Percentiles rank a stretch among this genome's conserved stretches.
Evolutionary conservation across 2,888 invertebrate genomes (phyloP).

Genomic region (Aromia moschata): DNA sequence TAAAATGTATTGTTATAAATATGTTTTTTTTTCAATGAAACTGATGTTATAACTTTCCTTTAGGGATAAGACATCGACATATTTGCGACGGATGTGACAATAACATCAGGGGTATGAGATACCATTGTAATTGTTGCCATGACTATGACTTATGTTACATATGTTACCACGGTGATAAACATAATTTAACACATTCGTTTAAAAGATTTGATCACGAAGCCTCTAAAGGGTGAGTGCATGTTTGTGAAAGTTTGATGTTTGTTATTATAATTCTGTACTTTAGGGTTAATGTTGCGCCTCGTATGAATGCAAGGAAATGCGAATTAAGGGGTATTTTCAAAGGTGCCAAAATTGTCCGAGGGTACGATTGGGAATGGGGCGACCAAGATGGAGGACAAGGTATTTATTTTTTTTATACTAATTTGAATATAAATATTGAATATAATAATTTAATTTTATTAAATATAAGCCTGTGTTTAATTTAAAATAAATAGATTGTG

Average conservation of each 20-base stretch:
- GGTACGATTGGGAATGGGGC: conserved; percentile 91
- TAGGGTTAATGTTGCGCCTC: conserved; percentile 64
- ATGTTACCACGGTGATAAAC: conserved; percentile 85
- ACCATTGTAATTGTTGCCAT: conserved; percentile 80
- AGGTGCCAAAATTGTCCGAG: conserved; percentile 82
- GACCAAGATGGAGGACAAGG: conserved; percentile 86
- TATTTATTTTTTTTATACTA: conserved; percentile 57
- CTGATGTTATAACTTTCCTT: no score
- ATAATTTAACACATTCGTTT: conserved; percentile 80
- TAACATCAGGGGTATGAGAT: conserved; percentile 83
- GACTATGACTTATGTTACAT: conserved; percentile 85
- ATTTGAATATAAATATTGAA: no score
- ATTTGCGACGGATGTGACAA: conserved; percentile 85
- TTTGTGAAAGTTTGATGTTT: no score
- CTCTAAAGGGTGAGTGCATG: conserved; percentile 70
- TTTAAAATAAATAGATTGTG: no score
- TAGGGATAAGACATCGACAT: conserved; percentile 13
- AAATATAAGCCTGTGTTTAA: no score
- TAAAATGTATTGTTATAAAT: no score
- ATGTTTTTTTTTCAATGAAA: no score
- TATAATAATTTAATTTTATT: no score
- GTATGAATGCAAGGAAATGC: conserved; percentile 73
- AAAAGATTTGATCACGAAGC: conserved; percentile 77
- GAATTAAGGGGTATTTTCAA: conserved; percentile 82
- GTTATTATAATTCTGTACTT: neutral